Percentiles rank a stretch among this genome's conserved stretches.
These are phyloP conservation scores for Dolichomitus sp. DNA, from an alignment of 2,888 invertebrate species.

Conservation along the genomic window DNA sequence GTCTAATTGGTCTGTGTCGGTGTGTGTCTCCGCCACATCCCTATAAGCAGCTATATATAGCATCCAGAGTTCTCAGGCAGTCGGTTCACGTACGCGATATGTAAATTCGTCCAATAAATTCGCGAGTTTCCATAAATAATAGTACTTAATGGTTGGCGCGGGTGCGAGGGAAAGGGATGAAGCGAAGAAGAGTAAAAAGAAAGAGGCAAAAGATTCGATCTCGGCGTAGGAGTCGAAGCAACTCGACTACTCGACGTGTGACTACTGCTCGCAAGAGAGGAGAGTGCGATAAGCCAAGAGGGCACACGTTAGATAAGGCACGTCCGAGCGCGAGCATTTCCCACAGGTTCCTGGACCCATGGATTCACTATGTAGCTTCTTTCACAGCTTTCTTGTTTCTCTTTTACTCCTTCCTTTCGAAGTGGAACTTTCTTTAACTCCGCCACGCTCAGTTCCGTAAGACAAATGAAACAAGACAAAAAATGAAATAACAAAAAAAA, in stretches of 20 bases:
- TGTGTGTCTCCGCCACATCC: constrained; percentile 4
- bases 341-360: constrained; percentile 57
- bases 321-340: constrained; percentile 69
- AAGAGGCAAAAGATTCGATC: constrained; percentile 37
- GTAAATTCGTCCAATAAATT: constrained; percentile 64
- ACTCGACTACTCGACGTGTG: constrained; percentile 31
- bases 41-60: neutral
- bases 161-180: constrained; percentile 24
- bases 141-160: constrained; percentile 60
- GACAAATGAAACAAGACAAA: constrained; percentile 16
- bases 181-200: constrained; percentile 21
- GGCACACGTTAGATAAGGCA: constrained; percentile 69
- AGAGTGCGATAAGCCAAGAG: constrained; percentile 62
- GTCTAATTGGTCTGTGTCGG: constrained; percentile 38
- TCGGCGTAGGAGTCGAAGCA: constrained; percentile 56
- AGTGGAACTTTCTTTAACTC: constrained; percentile 4
- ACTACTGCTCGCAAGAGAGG: constrained; percentile 60
- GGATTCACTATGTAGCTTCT: constrained; percentile 23
- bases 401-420: constrained; percentile 1
- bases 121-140: constrained; percentile 65
- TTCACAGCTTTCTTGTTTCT: constrained; percentile 21
- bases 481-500: constrained; percentile 10
- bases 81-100: constrained; percentile 63
- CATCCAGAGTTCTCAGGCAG: constrained; percentile 15
- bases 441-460: constrained; percentile 21